These are phyloP conservation scores for Toxotes chatareus DNA, from an alignment of 2,113 vertebrate genomes.

Conservation along the genomic window DNA sequence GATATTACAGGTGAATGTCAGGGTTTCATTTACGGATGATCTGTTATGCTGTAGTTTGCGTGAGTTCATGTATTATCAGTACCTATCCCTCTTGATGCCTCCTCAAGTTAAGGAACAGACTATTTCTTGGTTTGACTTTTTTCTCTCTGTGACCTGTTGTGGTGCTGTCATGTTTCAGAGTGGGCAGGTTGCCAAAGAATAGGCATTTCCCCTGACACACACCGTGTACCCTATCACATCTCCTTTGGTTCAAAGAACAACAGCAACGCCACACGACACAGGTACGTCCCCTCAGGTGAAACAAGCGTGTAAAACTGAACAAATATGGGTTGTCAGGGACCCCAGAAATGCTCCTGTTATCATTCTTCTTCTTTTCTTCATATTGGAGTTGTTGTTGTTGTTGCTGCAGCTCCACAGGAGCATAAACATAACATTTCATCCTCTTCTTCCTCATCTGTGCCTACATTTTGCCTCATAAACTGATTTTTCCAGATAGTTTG, in stretches of 20 bases:
- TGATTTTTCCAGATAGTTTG: neutral
- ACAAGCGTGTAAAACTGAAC: neutral
- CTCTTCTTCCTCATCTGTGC: neutral
- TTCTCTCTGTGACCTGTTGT: conserved; percentile 17
- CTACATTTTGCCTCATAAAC: neutral
- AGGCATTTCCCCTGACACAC: conserved; percentile 93
- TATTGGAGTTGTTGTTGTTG: neutral
- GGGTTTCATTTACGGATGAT: neutral
- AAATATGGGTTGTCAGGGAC: neutral
- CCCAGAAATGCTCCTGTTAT: neutral
- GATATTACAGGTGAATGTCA: conserved; percentile 91
- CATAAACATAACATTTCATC: neutral
- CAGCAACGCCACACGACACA: conserved; percentile 84
- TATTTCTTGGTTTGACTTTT: neutral
- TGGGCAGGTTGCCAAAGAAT: conserved; percentile 96
- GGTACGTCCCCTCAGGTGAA: conserved; percentile 77
- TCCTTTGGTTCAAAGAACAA: conserved; percentile 90
- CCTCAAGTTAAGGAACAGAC: neutral
- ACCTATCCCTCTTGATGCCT: neutral
- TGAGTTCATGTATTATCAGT: neutral
- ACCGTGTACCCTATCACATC: conserved; percentile 95
- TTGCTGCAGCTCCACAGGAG: neutral
- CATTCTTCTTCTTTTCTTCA: neutral
- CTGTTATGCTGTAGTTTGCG: conserved; percentile 7
- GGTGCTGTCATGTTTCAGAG: conserved; percentile 81